A percentile compares a stretch with the other conserved stretches of the same genome.
These are phyloP conservation scores for Calephelis nemesis DNA, from an alignment of 1,140 invertebrate genomes.

Conservation along the genomic window DNA sequence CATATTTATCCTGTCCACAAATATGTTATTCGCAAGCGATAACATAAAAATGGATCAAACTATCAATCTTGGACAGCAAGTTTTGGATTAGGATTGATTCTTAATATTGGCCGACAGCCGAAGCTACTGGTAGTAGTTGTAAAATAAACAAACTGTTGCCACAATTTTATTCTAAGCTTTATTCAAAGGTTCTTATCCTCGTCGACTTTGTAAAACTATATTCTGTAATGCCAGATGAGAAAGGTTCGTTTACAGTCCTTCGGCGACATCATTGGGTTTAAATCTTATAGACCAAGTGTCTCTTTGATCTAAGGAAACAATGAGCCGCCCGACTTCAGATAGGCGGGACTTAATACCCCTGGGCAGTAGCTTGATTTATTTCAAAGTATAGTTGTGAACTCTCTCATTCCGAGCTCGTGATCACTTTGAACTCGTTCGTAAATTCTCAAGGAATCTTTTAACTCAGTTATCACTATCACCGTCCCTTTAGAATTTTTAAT, in stretches of 20 bases:
- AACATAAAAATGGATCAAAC: no score
- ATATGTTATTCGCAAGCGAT: no score
- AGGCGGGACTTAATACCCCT: slow-evolving; percentile 32
- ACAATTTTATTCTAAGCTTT: not conserved
- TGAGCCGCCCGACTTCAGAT: slow-evolving; percentile 33
- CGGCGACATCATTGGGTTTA: slow-evolving; percentile 33
- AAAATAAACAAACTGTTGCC: not conserved
- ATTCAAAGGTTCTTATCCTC: not conserved
- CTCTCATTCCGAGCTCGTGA: slow-evolving; percentile 12
- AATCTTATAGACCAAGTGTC: slow-evolving; percentile 34
- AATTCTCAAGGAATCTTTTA: slow-evolving; percentile 4
- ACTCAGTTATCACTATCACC: slow-evolving; percentile 11
- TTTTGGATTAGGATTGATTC: no score
- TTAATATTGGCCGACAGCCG: no score
- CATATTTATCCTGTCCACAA: no score
- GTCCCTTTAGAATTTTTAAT: not conserved
- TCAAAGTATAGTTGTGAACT: slow-evolving; percentile 20
- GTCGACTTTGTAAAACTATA: slow-evolving; percentile 7
- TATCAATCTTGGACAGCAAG: no score
- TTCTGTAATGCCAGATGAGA: slow-evolving; percentile 26
- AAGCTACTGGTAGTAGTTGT: not conserved
- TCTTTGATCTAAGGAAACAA: slow-evolving; percentile 42
- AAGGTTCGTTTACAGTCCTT: slow-evolving; percentile 31
- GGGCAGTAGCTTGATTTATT: slow-evolving; percentile 30
- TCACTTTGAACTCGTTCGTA: slow-evolving; percentile 12